Conservation (phyloP, 2,113 vertebrate species). For the Lagopus leucura region DNA sequence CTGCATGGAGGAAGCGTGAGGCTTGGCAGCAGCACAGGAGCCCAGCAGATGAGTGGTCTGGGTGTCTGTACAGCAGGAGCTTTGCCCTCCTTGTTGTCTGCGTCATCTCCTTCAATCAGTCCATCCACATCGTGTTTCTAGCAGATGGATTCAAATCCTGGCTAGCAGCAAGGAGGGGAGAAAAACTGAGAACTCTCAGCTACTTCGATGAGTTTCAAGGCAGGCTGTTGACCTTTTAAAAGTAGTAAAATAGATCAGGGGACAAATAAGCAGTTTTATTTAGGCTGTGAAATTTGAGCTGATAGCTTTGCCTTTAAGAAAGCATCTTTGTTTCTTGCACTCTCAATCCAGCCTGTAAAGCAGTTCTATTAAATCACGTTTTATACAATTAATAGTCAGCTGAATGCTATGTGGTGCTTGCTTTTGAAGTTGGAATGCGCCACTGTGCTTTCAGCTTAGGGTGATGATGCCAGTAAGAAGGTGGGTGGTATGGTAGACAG, state of each 20-base stretch:
- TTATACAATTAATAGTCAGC: not conserved
- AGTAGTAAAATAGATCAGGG: not conserved
- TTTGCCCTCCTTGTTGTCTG: not conserved
- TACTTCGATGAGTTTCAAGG: not conserved
- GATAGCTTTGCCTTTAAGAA: not conserved
- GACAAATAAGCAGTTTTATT: not conserved
- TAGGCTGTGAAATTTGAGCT: not conserved
- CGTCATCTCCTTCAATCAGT: not conserved
- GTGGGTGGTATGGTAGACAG: not conserved
- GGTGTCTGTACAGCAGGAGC: not conserved
- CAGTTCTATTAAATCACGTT: not conserved
- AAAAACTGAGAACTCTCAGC: not conserved
- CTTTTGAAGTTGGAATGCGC: not conserved
- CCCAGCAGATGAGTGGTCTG: not conserved
- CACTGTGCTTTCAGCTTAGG: not conserved
- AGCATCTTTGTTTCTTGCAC: not conserved
- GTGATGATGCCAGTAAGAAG: not conserved
- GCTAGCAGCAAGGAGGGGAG: not conserved
- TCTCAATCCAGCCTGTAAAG: not conserved
- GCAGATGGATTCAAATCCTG: not conserved
- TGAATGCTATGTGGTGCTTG: not conserved
- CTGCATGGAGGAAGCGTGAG: not conserved
- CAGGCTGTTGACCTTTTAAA: not conserved
- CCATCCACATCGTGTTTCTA: fast-evolving
- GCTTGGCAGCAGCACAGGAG: not conserved